These are phyloP conservation scores for Gastrophysa polygoni DNA, from an alignment of 2,888 invertebrate genomes.

Conservation along the genomic window DNA sequence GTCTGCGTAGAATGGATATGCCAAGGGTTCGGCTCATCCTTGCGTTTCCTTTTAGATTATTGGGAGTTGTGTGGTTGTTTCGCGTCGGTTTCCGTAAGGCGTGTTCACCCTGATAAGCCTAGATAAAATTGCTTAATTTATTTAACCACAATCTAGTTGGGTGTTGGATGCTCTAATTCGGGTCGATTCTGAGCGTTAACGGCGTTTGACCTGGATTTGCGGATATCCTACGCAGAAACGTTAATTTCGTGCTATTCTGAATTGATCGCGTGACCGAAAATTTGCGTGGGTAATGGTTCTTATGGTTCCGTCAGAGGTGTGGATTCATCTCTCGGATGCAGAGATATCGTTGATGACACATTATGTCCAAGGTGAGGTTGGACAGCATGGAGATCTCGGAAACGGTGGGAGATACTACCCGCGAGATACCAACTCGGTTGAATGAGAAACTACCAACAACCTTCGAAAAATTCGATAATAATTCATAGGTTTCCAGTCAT, in stretches of 20 bases:
- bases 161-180: not conserved
- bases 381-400: too few relatives aligned
- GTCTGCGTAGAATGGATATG: conserved; percentile 53
- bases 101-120: conserved; percentile 27
- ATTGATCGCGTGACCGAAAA: too few relatives aligned
- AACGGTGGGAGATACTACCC: too few relatives aligned
- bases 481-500: too few relatives aligned
- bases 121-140: conserved; percentile 1
- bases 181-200: not conserved
- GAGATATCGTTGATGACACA: too few relatives aligned
- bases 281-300: too few relatives aligned
- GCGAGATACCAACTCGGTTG: too few relatives aligned
- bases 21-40: conserved; percentile 48
- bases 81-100: conserved; percentile 34
- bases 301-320: too few relatives aligned
- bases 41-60: conserved; percentile 51
- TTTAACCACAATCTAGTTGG: not conserved
- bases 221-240: not conserved
- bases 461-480: too few relatives aligned
- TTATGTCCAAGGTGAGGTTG: too few relatives aligned
- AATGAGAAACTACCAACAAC: too few relatives aligned
- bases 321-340: too few relatives aligned
- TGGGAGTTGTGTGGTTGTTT: conserved; percentile 43
- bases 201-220: not conserved
- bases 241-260: not conserved